Conservation (phyloP, 2,797 vertebrate species). For the Pristis pectinata region DNA sequence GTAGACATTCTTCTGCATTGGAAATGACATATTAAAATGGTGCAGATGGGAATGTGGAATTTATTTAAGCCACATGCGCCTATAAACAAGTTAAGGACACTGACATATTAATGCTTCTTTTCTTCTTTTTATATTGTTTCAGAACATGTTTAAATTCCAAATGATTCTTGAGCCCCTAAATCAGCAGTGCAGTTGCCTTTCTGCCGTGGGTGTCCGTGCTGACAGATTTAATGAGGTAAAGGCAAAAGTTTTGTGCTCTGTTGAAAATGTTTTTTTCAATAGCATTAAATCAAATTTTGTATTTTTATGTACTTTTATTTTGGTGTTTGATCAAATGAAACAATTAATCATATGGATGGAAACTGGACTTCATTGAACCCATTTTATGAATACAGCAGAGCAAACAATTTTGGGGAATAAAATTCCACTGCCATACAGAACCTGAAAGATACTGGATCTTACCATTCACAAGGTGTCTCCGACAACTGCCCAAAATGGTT, state of each 20-base stretch:
- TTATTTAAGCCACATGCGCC: no score
- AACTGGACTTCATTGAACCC: neutral
- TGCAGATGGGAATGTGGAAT: no score
- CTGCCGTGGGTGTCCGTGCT: neutral
- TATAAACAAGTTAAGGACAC: neutral
- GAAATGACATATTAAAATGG: no score
- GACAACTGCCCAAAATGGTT: neutral
- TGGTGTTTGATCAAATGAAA: neutral
- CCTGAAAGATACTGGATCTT: neutral
- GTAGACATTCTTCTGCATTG: no score
- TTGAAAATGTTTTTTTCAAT: neutral
- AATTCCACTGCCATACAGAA: neutral
- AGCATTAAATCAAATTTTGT: neutral
- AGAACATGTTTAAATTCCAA: constrained; percentile 68
- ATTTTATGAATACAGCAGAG: neutral
- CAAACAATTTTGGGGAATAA: neutral
- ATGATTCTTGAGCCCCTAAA: constrained; percentile 81
- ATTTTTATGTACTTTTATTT: neutral
- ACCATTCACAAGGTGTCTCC: neutral
- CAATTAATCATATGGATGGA: neutral
- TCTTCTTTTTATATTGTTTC: constrained; percentile 46
- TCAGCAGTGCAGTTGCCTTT: constrained; percentile 70
- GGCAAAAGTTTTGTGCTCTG: neutral
- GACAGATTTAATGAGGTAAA: constrained; percentile 12
- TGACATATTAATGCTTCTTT: neutral